Evolutionary conservation across 92 coral and sea anemone genomes (phyloP), one percentile per base, ranked within the genome.

Genomic region (Plumapathes pennacea): DNA sequence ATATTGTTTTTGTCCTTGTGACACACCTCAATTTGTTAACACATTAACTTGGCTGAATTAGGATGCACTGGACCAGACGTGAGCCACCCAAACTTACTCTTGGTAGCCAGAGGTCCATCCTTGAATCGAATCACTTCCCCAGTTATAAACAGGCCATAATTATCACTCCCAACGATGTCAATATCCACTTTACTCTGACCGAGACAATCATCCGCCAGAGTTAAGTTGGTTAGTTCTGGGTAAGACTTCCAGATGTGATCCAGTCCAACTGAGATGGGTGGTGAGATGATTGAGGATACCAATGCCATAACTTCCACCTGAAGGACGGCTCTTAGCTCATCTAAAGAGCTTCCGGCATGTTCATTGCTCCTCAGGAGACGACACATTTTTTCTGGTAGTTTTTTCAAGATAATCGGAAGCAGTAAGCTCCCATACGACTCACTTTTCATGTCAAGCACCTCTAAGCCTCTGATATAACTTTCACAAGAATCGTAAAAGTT

Each of bases 401-500:
- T 76, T 24, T 67, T 50, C 20, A 68, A 55, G 24, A 76, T 50
- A 38, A 76, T 67, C 17, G 77, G 83, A 11, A 69, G 57, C 43
- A 76, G 24, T 61, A 76, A 36, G 31, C 71, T 66, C 28, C 83
- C 73, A 62, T 75, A 81, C 25, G 71, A 57, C 21, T 81, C 83
- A 12, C 73, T 62, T 25, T 54, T 45, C 25, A 83, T 70, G 37
- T 74, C 80, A 42, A 83, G 45, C 32, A 80, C 42, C 51, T 83
- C 84, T 61, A 76, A 54, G 40, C 81, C 82, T 23, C 82, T 67
- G 47, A 78, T 59, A 58, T 84, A 66, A 38, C 65, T 38, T 55
- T 83, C 81, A 50, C 78, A 77, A 22, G 57, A 32, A 39, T 83
- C 67, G 76, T 77, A 70, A 37, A 77, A 71, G 30, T 26, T 44